Conservation (phyloP, 1,140 invertebrate genomes). For the Penaeus chinensis region DNA sequence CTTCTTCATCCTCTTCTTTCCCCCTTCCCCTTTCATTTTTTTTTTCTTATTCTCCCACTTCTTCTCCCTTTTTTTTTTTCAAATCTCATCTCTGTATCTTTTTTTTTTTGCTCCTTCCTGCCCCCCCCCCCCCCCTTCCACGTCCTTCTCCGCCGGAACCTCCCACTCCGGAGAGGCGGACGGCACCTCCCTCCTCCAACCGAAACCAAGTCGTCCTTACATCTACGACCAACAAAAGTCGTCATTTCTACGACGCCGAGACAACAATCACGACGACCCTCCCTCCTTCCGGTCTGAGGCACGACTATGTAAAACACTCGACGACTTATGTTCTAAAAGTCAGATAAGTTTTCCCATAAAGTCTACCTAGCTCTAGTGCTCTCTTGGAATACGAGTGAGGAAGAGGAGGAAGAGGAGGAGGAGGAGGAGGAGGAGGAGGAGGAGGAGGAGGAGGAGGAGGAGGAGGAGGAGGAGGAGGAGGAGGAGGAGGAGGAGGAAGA, state of each 20-base stretch:
- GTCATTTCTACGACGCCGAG: too few species aligned
- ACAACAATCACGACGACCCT: not conserved
- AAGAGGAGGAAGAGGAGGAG: too few species aligned
- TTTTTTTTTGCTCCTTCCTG: not conserved
- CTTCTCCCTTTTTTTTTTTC: not conserved
- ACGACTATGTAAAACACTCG: conserved; percentile 24
- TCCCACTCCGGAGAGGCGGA: too few species aligned
- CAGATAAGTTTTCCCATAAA: conserved; percentile 25
- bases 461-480: too few species aligned
- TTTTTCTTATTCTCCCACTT: not conserved
- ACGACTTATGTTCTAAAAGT: conserved; percentile 30
- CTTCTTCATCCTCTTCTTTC: not conserved
- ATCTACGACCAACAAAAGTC: too few species aligned
- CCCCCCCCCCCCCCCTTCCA: not conserved
- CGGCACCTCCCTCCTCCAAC: too few species aligned
- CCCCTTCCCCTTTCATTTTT: too few species aligned
- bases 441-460: too few species aligned
- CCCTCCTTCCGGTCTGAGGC: not conserved
- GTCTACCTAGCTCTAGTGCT: not conserved
- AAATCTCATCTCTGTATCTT: not conserved
- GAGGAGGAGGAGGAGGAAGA: too few species aligned
- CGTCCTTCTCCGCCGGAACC: not conserved
- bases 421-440: too few species aligned
- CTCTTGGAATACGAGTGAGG: too few species aligned
- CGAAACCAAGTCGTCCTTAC: too few species aligned